Evolutionary conservation across 2,888 invertebrate species (phyloP), one percentile per base, ranked within the genome.

Genomic region (Julus scandinavius): DNA sequence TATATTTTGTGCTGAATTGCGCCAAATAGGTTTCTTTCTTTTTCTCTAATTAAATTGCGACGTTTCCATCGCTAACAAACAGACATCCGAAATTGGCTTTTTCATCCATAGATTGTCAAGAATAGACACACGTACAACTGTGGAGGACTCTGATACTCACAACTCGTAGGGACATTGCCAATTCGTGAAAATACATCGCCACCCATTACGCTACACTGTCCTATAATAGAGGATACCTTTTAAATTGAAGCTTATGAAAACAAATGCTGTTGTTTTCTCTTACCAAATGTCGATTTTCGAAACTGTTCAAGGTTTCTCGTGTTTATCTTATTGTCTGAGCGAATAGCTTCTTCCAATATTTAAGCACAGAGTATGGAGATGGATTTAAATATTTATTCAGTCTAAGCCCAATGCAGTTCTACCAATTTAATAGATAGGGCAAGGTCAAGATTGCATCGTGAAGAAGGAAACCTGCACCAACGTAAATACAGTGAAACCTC

Each of bases 221-320:
- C 6, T n/a, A 20, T 5, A 63, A 63, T 2, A 63, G n/a, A 63
- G 20, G 49, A 63, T n/a, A n/a, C 63, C 63, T 63, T 63, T 63
- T 63, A 63, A 63, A 63, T n/a, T 63, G 63, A 17, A 63, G 63
- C 63, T 63, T 63, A 63, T 63, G 63, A 63, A 63, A 63, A 63
- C 63, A 63, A 63, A 63, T n/a, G n/a, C n/a, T 63, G n/a, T 15
- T 54, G 17, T 13, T 63, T 63, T 20, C n/a, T n/a, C 63, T 2
- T 17, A 20, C 63, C 13, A 63, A 2, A 15, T 13, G 54, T 9
- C 54, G 7, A 54, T 54, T 63, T 63, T 63, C 63, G 17, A 20
- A 5, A 5, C n/a, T 63, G 63, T 63, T n/a, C 63, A 63, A 63
- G 63, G 63, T 63, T 63, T n/a, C 63, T 63, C 11, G n/a, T 63